A percentile compares a stretch with the other conserved stretches of the same genome.
These are phyloP conservation scores for Ferrisia virgata DNA, from an alignment of 2,888 invertebrate species.

Conservation along the genomic window DNA sequence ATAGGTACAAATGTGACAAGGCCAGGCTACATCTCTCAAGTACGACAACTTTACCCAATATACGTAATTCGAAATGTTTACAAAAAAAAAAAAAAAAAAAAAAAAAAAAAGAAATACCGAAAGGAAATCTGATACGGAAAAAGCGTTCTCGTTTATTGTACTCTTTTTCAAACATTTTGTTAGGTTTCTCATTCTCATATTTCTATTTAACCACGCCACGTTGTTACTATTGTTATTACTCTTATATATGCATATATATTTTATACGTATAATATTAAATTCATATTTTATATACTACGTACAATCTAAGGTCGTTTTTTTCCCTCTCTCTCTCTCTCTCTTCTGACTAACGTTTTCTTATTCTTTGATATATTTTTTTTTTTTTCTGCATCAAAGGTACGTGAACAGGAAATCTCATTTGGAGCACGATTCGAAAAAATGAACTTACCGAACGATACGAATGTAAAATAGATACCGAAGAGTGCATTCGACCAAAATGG, in stretches of 20 bases:
- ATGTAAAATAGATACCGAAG: slow-evolving; percentile 26
- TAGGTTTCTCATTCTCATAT: slow-evolving; percentile 16
- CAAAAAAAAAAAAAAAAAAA: not conserved
- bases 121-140: slow-evolving; percentile 12
- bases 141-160: slow-evolving; percentile 24
- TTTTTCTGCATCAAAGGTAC: not conserved
- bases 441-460: not conserved
- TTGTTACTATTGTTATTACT: not conserved
- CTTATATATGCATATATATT: not conserved
- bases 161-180: slow-evolving; percentile 21
- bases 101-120: not conserved
- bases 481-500: slow-evolving; percentile 54
- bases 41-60: slow-evolving; percentile 22
- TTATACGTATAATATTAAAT: not conserved
- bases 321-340: too few species aligned
- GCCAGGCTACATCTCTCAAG: slow-evolving; percentile 18
- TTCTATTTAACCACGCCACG: not conserved
- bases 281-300: not conserved
- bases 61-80: slow-evolving; percentile 27
- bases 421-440: not conserved
- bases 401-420: not conserved
- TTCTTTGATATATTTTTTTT: not conserved
- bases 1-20: slow-evolving; percentile 25
- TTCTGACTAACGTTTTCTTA: too few species aligned
- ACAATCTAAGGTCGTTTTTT: too few species aligned